A percentile compares a stretch with the other conserved stretches of the same genome.
These are phyloP conservation scores for Dryococelus australis DNA, from an alignment of 2,888 invertebrate species.

Conservation along the genomic window DNA sequence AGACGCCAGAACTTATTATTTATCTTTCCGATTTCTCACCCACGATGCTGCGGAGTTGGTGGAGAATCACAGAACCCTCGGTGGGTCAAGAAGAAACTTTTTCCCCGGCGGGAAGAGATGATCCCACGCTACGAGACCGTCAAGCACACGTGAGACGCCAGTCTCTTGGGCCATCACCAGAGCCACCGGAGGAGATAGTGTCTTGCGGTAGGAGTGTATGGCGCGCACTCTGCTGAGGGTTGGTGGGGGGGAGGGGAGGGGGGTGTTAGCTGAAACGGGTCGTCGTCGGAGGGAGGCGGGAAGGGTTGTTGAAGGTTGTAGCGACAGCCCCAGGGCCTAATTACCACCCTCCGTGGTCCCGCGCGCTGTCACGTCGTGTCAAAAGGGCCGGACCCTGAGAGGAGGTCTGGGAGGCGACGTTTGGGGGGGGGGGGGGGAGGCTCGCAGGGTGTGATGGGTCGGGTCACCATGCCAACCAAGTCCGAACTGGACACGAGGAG, in stretches of 20 bases:
- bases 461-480: neutral
- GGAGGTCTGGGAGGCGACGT: neutral
- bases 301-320: neutral
- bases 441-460: neutral
- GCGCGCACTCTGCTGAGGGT: neutral
- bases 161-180: too few species aligned
- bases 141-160: too few species aligned
- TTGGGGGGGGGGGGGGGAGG: neutral
- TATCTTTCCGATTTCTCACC: too few species aligned
- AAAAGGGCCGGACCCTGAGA: constrained; percentile 5
- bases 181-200: too few species aligned
- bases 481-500: constrained; percentile 12
- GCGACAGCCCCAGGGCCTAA: constrained; percentile 22
- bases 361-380: constrained; percentile 23
- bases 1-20: too few species aligned
- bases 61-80: too few species aligned
- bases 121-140: too few species aligned
- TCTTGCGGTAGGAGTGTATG: neutral
- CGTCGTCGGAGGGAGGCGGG: neutral
- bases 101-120: too few species aligned
- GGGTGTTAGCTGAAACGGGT: neutral
- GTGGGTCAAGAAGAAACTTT: too few species aligned
- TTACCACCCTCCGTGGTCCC: constrained; percentile 19
- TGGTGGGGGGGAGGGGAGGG: neutral
- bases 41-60: too few species aligned